phyloP scores from a whole-genome alignment of 2,113 vertebrate species.

The Mugil cephalus region DNA sequence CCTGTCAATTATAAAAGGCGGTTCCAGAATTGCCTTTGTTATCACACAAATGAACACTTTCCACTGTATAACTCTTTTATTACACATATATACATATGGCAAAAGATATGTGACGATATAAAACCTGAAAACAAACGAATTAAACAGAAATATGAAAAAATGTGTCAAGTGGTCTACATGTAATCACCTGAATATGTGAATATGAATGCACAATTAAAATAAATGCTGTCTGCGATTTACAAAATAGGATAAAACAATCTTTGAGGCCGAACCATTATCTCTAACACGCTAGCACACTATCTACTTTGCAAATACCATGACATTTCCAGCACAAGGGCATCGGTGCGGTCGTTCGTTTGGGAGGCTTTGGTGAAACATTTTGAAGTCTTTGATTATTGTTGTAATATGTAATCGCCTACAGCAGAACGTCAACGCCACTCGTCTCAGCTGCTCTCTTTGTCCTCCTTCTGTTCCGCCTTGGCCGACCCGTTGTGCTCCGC shows the following conservation, averaged over 20 bases:
- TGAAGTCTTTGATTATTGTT: slow-evolving; percentile 16
- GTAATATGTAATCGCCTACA: slow-evolving; percentile 13
- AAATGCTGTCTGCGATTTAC: slow-evolving; percentile 3
- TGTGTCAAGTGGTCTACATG: neutral
- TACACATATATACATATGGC: slow-evolving; percentile 2
- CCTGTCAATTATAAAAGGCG: too few relatives aligned
- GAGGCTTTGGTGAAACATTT: slow-evolving; percentile 22
- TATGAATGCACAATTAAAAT: neutral
- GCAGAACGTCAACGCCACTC: neutral
- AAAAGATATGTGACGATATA: slow-evolving; percentile 4
- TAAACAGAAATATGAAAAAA: neutral
- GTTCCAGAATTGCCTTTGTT: neutral
- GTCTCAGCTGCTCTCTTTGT: slow-evolving; percentile 54
- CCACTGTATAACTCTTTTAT: slow-evolving; percentile 7
- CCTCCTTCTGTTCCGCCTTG: slow-evolving; percentile 53
- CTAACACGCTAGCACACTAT: slow-evolving; percentile 8
- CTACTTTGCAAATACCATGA: neutral
- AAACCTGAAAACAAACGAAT: slow-evolving; percentile 23
- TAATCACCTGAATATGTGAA: neutral
- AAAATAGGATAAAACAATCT: neutral
- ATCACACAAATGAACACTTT: too few relatives aligned
- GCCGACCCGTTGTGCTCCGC: slow-evolving; percentile 51
- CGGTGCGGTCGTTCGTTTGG: neutral
- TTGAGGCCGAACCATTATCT: neutral
- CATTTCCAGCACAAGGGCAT: slow-evolving; percentile 8